Evolutionary conservation across 1,140 invertebrate genomes (phyloP), one percentile per base, ranked within the genome.

Genomic region (Notospermus geniculatus): DNA sequence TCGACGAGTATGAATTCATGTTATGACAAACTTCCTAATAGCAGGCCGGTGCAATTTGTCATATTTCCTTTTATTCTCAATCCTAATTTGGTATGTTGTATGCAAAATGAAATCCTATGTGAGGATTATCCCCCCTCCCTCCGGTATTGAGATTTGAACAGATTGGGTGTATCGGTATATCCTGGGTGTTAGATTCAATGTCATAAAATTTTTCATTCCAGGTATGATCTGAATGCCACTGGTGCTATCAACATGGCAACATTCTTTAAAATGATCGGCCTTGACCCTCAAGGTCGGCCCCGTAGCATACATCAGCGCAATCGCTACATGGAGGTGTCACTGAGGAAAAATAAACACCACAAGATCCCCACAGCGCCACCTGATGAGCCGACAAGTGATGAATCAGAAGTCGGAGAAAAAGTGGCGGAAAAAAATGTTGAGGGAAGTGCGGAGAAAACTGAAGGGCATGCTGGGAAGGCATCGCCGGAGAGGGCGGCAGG

Each of bases 211-310:
- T n/a, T n/a, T 55, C 32, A 57, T 28, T 57, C 22, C 54, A 73
- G 71, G 55, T 71, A 67, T 60, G 71, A 73, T 50, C 68, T 63
- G n/a, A 68, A 71, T 53, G 68, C 68, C 11, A 57, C 59, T 0
- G 68, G 70, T 11, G 71, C 68, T n/a, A 63, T 73, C 13, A 60
- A 63, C 13, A 65, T 62, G 15, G 41, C 45, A 5, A 54, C 63
- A 25, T 69, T 73, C 39, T 62, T 71, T 36, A 60, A 65, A 32
- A 53, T 66, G 36, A 39, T 68, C n/a, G 71, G 68, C 0, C 39
- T 70, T 11, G 70, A 71, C 45, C n/a, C 59, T 19, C 29, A 62
- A 17, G 63, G 68, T 36, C 39, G 54, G 46, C 65, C 67, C 1
- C 61, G 11, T 57, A 57, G 13, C 59, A 69, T 41, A 27, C 15